Evolutionary conservation across 2,797 vertebrate genomes (phyloP).

Genomic region (Luscinia luscinia): DNA sequence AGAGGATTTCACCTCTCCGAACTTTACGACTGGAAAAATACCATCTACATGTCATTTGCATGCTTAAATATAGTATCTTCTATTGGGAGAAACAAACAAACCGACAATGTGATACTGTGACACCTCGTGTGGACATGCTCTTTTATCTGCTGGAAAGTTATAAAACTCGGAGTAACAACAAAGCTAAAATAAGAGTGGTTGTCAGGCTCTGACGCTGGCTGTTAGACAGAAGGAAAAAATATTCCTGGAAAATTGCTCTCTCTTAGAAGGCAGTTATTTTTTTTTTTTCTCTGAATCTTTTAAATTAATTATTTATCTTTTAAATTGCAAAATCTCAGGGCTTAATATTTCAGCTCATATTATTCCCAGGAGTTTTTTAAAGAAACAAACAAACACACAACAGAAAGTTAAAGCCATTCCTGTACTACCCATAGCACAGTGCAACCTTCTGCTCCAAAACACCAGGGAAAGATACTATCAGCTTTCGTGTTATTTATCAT

Average conservation of each 20-base stretch:
- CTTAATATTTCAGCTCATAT: not conserved
- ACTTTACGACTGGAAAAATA: slow-evolving; percentile 78
- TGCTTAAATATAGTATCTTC: slow-evolving; percentile 81
- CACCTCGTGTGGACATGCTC: slow-evolving; percentile 58
- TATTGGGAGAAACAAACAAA: slow-evolving; percentile 74
- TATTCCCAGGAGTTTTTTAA: not conserved
- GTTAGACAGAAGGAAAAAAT: slow-evolving; percentile 52
- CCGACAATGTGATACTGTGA: slow-evolving; percentile 66
- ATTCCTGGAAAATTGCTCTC: slow-evolving; percentile 15
- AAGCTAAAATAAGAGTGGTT: slow-evolving; percentile 68
- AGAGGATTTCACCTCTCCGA: slow-evolving; percentile 66
- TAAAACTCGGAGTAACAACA: slow-evolving; percentile 61
- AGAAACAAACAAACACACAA: not conserved
- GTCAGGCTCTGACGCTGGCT: slow-evolving; percentile 54
- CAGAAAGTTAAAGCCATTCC: not conserved
- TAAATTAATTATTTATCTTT: not conserved
- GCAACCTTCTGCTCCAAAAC: slow-evolving; percentile 14
- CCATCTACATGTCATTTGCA: slow-evolving; percentile 79
- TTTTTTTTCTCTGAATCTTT: not conserved
- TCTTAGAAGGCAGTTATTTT: not conserved
- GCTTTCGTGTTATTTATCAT: slow-evolving; percentile 7
- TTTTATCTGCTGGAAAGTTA: slow-evolving; percentile 71
- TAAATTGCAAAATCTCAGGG: not conserved
- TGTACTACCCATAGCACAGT: not conserved
- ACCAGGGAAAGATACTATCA: slow-evolving; percentile 27